phyloP scores from a whole-genome alignment of 1,140 invertebrate genomes.

The Akabosia matsudoensis region DNA sequence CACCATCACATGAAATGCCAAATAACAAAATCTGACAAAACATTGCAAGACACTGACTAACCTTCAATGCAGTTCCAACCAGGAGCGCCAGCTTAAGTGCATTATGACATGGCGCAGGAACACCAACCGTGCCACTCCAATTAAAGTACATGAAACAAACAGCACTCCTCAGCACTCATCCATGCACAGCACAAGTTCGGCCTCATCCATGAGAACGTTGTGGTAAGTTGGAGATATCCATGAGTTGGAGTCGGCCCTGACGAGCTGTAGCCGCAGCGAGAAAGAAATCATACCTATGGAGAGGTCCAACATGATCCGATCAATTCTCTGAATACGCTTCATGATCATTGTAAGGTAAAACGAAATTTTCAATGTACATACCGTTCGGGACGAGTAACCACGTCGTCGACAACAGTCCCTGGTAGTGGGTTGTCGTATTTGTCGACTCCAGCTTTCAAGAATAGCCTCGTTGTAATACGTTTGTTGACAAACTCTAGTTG shows the following conservation, averaged over 20 bases:
- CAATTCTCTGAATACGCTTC: not conserved
- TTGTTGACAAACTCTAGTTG: constrained; percentile 89
- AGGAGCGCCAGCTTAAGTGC: constrained; percentile 61
- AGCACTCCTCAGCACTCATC: constrained; percentile 60
- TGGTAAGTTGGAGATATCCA: constrained; percentile 61
- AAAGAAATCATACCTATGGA: constrained; percentile 58
- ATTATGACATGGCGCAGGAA: constrained; percentile 61
- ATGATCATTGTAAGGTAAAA: not conserved
- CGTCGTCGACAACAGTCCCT: constrained; percentile 77
- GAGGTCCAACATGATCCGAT: not conserved
- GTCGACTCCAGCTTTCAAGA: constrained; percentile 41
- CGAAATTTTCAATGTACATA: constrained; percentile 62
- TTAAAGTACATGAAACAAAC: constrained; percentile 62
- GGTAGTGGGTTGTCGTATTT: constrained; percentile 70
- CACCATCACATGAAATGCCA: not conserved
- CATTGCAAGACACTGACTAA: not conserved
- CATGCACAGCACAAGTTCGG: constrained; percentile 52
- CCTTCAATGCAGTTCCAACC: no score
- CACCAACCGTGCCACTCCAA: constrained; percentile 59
- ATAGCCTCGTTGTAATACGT: constrained; percentile 79
- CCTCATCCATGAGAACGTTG: constrained; percentile 57
- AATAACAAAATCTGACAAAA: no score
- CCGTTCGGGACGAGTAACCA: constrained; percentile 64
- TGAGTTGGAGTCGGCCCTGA: no score
- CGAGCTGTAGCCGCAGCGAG: constrained; percentile 58